phyloP scores from a whole-genome alignment of 2,797 vertebrate genomes.

The Xenopus petersii region DNA sequence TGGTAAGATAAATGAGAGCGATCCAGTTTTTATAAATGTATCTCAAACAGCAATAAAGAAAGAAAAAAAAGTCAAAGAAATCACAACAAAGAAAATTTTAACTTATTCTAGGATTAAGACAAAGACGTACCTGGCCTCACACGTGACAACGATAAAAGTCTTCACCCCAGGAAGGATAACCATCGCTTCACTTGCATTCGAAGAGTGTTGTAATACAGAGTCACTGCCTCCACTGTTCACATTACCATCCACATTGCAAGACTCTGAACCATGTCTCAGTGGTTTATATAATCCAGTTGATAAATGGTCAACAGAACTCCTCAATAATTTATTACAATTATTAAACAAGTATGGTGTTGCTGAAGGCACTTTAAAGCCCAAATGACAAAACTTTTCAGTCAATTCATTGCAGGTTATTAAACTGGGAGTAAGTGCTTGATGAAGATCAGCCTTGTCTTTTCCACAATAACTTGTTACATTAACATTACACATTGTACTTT shows the following conservation, averaged over 20 bases:
- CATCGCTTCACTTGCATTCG: constrained; percentile 14
- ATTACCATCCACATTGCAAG: constrained; percentile 17
- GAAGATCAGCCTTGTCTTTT: background rate
- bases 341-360: background rate
- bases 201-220: background rate
- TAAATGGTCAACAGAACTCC: background rate
- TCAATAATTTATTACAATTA: constrained; percentile 2
- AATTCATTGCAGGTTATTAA: background rate
- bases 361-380: background rate
- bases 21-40: no score
- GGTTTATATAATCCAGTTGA: background rate
- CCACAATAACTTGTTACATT: background rate
- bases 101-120: no score
- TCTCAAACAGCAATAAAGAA: no score
- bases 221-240: constrained; percentile 26
- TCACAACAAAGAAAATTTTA: no score
- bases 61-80: no score
- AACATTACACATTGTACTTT: background rate
- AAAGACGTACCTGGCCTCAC: constrained; percentile 62
- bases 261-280: background rate
- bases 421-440: background rate
- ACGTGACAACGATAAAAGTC: constrained; percentile 54
- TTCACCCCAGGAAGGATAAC: constrained; percentile 60
- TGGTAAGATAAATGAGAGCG: no score
- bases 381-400: background rate